Evolutionary conservation across 2,888 invertebrate species (phyloP).

Genomic region (Acleris sparsana): DNA sequence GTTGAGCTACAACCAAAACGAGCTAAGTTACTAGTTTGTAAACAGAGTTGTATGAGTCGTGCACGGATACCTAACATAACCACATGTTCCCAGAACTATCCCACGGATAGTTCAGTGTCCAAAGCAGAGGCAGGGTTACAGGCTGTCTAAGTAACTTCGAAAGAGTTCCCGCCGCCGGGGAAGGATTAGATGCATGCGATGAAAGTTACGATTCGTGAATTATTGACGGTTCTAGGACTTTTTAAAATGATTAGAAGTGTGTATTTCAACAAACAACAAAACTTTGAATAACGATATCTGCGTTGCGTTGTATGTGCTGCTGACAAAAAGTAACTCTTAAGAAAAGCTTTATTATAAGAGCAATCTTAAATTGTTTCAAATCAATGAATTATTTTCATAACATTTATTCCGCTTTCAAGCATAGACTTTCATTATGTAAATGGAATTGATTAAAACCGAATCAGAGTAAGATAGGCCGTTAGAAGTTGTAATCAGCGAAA

Average conservation of each 20-base stretch:
- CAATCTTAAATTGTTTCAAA: not conserved
- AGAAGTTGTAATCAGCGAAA: conserved; percentile 25
- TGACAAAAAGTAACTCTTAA: too few species aligned
- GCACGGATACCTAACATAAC: not conserved
- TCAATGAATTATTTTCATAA: conserved; percentile 6
- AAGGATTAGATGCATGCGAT: not conserved
- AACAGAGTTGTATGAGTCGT: not conserved
- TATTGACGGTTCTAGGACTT: not conserved
- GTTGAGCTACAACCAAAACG: not conserved
- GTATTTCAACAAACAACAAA: too few species aligned
- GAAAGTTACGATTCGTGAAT: not conserved
- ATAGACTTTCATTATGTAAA: conserved; percentile 21
- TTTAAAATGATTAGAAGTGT: not conserved
- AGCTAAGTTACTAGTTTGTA: not conserved
- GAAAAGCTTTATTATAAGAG: not conserved
- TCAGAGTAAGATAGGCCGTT: conserved; percentile 28
- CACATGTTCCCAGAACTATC: conserved; percentile 21
- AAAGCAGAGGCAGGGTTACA: conserved; percentile 26
- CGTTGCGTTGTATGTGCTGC: too few species aligned
- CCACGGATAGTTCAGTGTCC: conserved; percentile 21
- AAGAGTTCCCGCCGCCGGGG: conserved; percentile 10
- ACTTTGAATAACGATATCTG: too few species aligned
- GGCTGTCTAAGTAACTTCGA: conserved; percentile 19
- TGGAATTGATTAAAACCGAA: conserved; percentile 30
- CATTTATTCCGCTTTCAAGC: conserved; percentile 19